phyloP scores from a whole-genome alignment of 1,140 invertebrate species.

The Berghia stephanieae region DNA sequence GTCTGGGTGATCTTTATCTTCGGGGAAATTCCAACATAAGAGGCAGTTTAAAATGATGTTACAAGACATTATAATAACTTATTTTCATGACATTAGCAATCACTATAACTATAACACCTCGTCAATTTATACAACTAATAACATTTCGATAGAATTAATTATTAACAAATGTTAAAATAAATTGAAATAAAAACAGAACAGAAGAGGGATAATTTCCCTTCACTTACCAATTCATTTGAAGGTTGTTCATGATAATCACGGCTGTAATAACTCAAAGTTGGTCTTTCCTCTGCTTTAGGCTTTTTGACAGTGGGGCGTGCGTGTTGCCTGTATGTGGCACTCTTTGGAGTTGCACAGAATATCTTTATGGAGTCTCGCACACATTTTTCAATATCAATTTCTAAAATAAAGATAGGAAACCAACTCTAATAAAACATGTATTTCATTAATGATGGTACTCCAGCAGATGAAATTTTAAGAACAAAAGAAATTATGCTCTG shows the following conservation, averaged over 20 bases:
- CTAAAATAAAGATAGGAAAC: slow-evolving; percentile 66
- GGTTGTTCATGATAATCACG: slow-evolving; percentile 61
- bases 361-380: slow-evolving; percentile 88
- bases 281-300: slow-evolving; percentile 40
- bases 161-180: neutral
- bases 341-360: slow-evolving; percentile 86
- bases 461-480: too few species aligned
- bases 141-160: too few species aligned
- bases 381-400: slow-evolving; percentile 94
- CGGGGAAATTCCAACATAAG: too few species aligned
- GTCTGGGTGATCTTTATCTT: too few species aligned
- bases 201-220: neutral
- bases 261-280: slow-evolving; percentile 62
- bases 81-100: too few species aligned
- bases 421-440: slow-evolving; percentile 14
- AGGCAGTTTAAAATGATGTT: too few species aligned
- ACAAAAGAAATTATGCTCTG: too few species aligned
- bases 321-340: slow-evolving; percentile 85
- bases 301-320: slow-evolving; percentile 66
- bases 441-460: too few species aligned
- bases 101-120: too few species aligned
- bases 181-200: too few species aligned
- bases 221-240: slow-evolving; percentile 55
- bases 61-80: too few species aligned
- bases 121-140: too few species aligned